Percentiles rank a stretch among this genome's conserved stretches.
Evolutionary conservation across 2,888 invertebrate species (phyloP).

Genomic region (Silvanus unidentatus): DNA sequence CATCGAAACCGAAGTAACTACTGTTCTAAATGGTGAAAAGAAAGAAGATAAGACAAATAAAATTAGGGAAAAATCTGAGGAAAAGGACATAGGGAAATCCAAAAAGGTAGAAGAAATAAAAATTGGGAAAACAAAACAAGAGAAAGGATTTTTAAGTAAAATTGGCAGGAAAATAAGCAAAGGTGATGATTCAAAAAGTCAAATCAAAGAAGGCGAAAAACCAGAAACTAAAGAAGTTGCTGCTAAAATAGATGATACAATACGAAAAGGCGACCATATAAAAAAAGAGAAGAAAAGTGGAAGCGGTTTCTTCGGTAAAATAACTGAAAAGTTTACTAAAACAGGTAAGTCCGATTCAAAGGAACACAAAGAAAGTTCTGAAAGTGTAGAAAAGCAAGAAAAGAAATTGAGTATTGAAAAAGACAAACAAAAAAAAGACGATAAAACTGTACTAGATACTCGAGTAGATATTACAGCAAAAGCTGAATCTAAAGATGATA

Average conservation of each 20-base stretch:
- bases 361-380: conserved; percentile 8
- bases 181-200: conserved; percentile 9
- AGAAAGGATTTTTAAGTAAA: conserved; percentile 13
- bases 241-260: conserved; percentile 3
- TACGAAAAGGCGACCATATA: conserved; percentile 6
- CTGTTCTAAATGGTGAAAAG: neutral
- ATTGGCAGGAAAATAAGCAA: conserved; percentile 13
- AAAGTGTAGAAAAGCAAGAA: conserved; percentile 6
- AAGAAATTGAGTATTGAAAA: conserved; percentile 1
- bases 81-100: neutral
- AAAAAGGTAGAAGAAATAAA: neutral
- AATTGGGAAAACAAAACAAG: conserved; percentile 10
- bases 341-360: conserved; percentile 5
- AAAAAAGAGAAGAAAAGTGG: conserved; percentile 4
- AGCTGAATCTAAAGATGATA: neutral
- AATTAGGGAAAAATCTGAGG: conserved; percentile 5
- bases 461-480: neutral
- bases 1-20: too few relatives aligned
- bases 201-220: neutral
- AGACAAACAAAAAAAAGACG: conserved; percentile 1
- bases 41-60: conserved; percentile 5
- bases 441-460: neutral
- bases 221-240: conserved; percentile 9
- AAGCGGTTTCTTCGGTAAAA: conserved; percentile 10
- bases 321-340: conserved; percentile 9